Evolutionary conservation across 2,113 vertebrate species (phyloP).

Genomic region (Pteronura brasiliensis): DNA sequence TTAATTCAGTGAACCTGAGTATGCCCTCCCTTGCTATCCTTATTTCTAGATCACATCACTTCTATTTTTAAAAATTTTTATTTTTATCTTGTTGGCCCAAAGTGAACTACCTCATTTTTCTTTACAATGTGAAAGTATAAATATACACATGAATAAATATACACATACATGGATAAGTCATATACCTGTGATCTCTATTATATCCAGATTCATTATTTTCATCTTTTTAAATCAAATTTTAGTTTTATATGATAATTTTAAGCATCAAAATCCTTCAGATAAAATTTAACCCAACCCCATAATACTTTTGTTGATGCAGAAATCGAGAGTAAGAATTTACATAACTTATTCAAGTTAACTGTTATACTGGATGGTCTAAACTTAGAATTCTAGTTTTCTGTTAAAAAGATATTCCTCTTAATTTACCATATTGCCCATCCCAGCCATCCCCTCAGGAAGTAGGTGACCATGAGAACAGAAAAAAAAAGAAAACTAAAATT

Average conservation of each 20-base stretch:
- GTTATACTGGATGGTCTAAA: neutral
- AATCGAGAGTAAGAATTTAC: neutral
- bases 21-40: neutral
- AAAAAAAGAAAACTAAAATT: neutral
- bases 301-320: neutral
- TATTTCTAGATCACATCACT: neutral
- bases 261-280: neutral
- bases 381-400: neutral
- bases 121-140: neutral
- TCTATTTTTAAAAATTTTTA: neutral
- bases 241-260: neutral
- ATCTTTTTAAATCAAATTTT: neutral
- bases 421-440: neutral
- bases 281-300: neutral
- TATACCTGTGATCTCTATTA: neutral
- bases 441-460: neutral
- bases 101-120: neutral
- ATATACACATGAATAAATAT: neutral
- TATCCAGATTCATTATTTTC: neutral
- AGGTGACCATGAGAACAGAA: neutral
- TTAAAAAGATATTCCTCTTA: neutral
- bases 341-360: neutral
- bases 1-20: neutral
- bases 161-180: neutral
- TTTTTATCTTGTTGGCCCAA: slow-evolving; percentile 11